Evolutionary conservation across 2,797 vertebrate genomes (phyloP).

Genomic region (Echiichthys vipera): DNA sequence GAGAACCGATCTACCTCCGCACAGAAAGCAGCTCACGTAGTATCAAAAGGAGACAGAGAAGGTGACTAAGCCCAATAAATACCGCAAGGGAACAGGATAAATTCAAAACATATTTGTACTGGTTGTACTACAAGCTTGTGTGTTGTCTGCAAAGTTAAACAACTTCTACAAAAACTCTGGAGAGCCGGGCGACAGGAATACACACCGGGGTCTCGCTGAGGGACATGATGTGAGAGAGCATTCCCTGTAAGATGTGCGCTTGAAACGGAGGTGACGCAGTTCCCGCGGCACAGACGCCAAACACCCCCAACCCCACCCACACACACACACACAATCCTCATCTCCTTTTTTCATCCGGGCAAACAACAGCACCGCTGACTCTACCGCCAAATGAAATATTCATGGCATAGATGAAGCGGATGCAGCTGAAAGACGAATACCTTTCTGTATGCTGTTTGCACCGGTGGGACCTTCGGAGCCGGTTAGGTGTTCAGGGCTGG

Average conservation of each 20-base stretch:
- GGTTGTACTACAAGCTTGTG: constrained; percentile 43
- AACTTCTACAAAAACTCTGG: constrained; percentile 69
- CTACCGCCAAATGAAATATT: constrained; percentile 79
- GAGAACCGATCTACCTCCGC: constrained; percentile 20
- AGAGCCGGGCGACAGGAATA: constrained; percentile 56
- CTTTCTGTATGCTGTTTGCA: constrained; percentile 77
- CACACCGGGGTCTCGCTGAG: constrained; percentile 63
- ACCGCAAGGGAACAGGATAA: background rate
- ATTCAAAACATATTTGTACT: constrained; percentile 51
- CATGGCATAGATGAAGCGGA: constrained; percentile 74
- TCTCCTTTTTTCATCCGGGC: constrained; percentile 73
- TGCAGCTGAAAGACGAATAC: constrained; percentile 77
- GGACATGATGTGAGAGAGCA: constrained; percentile 71
- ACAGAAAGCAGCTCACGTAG: constrained; percentile 22
- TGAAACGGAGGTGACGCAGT: constrained; percentile 50
- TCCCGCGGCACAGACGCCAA: constrained; percentile 41
- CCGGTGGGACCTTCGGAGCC: constrained; percentile 68
- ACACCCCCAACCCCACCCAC: constrained; percentile 24
- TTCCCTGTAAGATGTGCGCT: constrained; percentile 64
- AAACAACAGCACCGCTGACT: constrained; percentile 73
- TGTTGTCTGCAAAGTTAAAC: constrained; percentile 70
- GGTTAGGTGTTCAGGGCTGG: constrained; percentile 68
- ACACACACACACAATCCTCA: constrained; percentile 19
- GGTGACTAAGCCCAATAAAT: constrained; percentile 31
- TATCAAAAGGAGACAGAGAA: constrained; percentile 7